Percentiles rank a stretch among this genome's conserved stretches.
phyloP scores from a whole-genome alignment of 2,797 vertebrate species.

The Manis javanica region DNA sequence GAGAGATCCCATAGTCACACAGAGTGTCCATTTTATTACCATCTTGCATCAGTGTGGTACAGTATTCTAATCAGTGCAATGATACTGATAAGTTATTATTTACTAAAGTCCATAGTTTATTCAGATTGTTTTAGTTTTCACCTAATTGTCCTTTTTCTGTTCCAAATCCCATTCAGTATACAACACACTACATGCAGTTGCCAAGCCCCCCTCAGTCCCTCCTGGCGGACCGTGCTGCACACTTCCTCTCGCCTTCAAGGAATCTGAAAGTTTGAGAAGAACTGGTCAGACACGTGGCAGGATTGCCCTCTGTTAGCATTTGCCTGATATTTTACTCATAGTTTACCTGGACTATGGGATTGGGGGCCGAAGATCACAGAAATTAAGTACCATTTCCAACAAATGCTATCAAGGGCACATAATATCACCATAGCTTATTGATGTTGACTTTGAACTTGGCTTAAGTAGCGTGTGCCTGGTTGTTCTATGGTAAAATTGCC shows the following conservation, averaged over 20 bases:
- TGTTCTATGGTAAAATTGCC: neutral
- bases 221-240: neutral
- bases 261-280: neutral
- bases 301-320: neutral
- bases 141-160: neutral
- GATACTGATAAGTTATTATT: neutral
- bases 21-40: neutral
- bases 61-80: neutral
- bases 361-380: neutral
- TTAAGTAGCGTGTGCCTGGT: fast-evolving
- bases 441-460: neutral
- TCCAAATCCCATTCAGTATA: neutral
- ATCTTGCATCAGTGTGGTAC: neutral
- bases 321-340: neutral
- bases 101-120: neutral
- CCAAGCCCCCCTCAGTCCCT: too few relatives aligned
- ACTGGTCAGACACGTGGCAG: fast-evolving
- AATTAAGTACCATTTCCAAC: neutral
- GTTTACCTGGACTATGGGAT: too few relatives aligned
- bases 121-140: neutral
- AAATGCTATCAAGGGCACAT: fast-evolving
- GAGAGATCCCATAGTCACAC: neutral
- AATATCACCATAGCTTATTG: too few relatives aligned
- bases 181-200: neutral
- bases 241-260: neutral